These are phyloP conservation scores for Eurypyga helias DNA, from an alignment of 2,113 vertebrate species.

Conservation along the genomic window DNA sequence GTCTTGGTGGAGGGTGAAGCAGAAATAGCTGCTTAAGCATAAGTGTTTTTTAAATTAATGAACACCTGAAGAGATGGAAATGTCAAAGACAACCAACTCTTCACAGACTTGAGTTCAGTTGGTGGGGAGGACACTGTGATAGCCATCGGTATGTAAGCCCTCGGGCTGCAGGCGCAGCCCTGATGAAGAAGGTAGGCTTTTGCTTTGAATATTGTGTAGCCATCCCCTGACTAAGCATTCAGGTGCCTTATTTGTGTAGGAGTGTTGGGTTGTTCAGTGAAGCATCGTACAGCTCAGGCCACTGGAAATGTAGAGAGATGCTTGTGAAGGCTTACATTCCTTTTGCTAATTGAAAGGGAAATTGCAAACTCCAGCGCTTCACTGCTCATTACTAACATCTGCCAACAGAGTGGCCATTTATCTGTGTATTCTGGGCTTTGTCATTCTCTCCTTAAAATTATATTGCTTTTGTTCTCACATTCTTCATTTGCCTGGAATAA, in stretches of 20 bases:
- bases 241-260: not conserved
- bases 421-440: not conserved
- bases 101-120: fast-evolving
- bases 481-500: not conserved
- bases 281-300: not conserved
- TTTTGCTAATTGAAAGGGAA: not conserved
- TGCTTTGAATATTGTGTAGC: not conserved
- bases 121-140: not conserved
- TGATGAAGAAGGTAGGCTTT: not conserved
- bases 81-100: not conserved
- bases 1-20: not conserved
- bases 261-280: not conserved
- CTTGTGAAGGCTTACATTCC: not conserved
- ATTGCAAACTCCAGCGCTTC: not conserved
- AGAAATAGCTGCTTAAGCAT: not conserved
- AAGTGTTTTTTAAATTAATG: not conserved
- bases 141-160: fast-evolving
- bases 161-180: not conserved
- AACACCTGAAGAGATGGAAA: not conserved
- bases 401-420: not conserved
- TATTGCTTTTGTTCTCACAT: not conserved
- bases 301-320: not conserved
- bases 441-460: not conserved
- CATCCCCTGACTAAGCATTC: not conserved
- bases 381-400: not conserved